A percentile compares a stretch with the other conserved stretches of the same genome.
Conservation (phyloP, 1,140 invertebrate species). For the Leptoteleia sp. region DNA sequence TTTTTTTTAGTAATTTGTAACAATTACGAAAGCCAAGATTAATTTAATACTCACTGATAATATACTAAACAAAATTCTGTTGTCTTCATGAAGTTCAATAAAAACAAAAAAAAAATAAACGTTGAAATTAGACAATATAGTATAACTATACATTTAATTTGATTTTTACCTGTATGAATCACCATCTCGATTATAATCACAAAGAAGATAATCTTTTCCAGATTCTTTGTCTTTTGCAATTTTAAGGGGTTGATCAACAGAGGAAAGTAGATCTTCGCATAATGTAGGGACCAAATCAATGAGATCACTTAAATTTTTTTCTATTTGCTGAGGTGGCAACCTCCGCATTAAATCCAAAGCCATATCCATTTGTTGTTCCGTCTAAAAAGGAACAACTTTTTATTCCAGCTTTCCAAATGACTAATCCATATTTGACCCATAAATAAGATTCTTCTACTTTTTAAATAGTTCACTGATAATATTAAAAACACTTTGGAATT, state of each 20-base stretch:
- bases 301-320: slow-evolving; percentile 98
- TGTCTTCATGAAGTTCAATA: too few species aligned
- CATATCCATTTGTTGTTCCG: slow-evolving; percentile 98
- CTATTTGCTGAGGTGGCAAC: slow-evolving; percentile 99
- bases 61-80: too few species aligned
- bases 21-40: too few species aligned
- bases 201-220: slow-evolving; percentile 98
- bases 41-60: too few species aligned
- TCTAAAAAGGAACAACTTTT: slow-evolving; percentile 84
- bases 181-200: slow-evolving; percentile 99
- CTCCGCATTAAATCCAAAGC: slow-evolving; percentile 99
- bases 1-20: too few species aligned
- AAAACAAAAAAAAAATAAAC: too few species aligned
- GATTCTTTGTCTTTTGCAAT: slow-evolving; percentile 96
- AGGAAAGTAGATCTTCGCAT: slow-evolving; percentile 98
- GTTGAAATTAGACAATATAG: too few species aligned
- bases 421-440: background rate
- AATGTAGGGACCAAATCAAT: slow-evolving; percentile 97
- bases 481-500: slow-evolving; percentile 42
- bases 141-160: too few species aligned
- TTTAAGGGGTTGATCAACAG: slow-evolving; percentile 99
- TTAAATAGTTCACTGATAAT: slow-evolving; percentile 22
- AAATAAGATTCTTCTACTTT: background rate
- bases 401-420: background rate
- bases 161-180: slow-evolving; percentile 91